phyloP scores from a whole-genome alignment of 1,140 invertebrate genomes.

The Coboldia fuscipes region DNA sequence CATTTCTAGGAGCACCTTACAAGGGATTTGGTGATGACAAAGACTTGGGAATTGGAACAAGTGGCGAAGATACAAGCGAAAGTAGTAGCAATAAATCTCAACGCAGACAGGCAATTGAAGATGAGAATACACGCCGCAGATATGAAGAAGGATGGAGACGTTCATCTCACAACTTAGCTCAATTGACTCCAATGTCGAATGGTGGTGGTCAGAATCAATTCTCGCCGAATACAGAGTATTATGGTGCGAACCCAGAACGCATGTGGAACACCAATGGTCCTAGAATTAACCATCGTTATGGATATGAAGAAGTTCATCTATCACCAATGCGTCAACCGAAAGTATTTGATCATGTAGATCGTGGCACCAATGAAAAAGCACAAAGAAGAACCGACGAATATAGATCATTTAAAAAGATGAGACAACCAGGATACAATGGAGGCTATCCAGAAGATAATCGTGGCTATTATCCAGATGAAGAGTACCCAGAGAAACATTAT shows the following conservation, averaged over 20 bases:
- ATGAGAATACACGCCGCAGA: slow-evolving; percentile 29
- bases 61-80: slow-evolving; percentile 55
- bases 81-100: slow-evolving; percentile 47
- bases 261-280: background rate
- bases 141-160: slow-evolving; percentile 49
- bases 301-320: slow-evolving; percentile 13
- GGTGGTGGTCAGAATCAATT: slow-evolving; percentile 9
- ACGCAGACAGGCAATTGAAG: slow-evolving; percentile 28
- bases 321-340: slow-evolving; percentile 10
- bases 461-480: slow-evolving; percentile 1
- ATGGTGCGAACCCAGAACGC: background rate
- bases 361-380: background rate
- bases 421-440: slow-evolving; percentile 12
- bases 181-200: slow-evolving; percentile 2
- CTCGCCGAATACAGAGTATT: slow-evolving; percentile 7
- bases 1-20: slow-evolving; percentile 27
- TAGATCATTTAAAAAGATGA: slow-evolving; percentile 12
- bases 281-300: slow-evolving; percentile 1
- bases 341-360: slow-evolving; percentile 10
- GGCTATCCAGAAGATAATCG: slow-evolving; percentile 5
- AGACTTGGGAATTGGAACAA: slow-evolving; percentile 69
- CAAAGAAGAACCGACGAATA: background rate
- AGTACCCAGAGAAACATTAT: slow-evolving; percentile 1
- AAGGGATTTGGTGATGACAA: slow-evolving; percentile 47
- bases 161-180: slow-evolving; percentile 22